Evolutionary conservation across 2,888 invertebrate species (phyloP).

Genomic region (Timandra comae): DNA sequence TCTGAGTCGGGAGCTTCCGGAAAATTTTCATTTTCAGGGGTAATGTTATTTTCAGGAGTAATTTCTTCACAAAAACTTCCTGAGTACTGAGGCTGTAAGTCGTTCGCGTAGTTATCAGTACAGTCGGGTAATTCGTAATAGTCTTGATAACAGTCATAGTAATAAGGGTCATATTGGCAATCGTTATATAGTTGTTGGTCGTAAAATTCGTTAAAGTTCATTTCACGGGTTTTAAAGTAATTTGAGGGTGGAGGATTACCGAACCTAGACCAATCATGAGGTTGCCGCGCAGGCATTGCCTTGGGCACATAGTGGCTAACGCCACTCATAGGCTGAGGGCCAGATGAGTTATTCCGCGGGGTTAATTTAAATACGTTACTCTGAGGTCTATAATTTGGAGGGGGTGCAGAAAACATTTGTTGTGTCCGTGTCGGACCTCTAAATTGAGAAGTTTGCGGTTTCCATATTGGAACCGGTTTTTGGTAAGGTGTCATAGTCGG

Average conservation of each 20-base stretch:
- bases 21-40: too few species aligned
- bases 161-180: too few species aligned
- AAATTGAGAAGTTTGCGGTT: neutral
- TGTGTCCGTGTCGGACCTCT: neutral
- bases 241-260: conserved; percentile 19
- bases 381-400: neutral
- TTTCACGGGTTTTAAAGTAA: conserved; percentile 18
- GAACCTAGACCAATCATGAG: conserved; percentile 2
- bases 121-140: too few species aligned
- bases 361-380: neutral
- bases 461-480: too few species aligned
- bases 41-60: too few species aligned
- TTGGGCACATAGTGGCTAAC: conserved; percentile 13
- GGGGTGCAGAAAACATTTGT: neutral
- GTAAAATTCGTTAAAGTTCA: conserved; percentile 17
- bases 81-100: too few species aligned
- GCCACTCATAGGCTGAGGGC: conserved; percentile 1
- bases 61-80: too few species aligned
- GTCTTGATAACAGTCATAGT: too few species aligned
- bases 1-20: too few species aligned
- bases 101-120: too few species aligned
- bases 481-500: neutral
- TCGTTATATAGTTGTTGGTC: too few species aligned
- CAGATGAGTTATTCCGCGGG: neutral
- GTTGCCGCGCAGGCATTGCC: conserved; percentile 1